These are phyloP conservation scores for Plagodis dolabraria DNA, from an alignment of 2,888 invertebrate genomes.

Conservation along the genomic window DNA sequence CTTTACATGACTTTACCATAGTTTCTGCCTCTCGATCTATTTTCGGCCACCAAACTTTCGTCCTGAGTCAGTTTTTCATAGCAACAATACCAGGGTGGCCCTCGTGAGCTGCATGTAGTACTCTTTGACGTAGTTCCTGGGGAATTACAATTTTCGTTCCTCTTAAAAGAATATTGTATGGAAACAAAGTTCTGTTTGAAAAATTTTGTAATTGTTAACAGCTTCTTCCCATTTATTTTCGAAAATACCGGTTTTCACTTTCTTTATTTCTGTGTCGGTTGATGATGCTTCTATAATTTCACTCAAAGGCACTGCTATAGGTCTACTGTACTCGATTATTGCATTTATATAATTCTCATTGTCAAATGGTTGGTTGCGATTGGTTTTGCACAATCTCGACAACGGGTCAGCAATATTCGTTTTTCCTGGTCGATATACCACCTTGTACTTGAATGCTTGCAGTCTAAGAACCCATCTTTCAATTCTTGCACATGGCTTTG, in stretches of 20 bases:
- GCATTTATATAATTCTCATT: neutral
- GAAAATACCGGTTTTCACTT: conserved; percentile 29
- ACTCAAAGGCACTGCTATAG: conserved; percentile 25
- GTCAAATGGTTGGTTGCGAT: neutral
- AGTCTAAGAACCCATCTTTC: conserved; percentile 41
- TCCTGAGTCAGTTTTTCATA: too few relatives aligned
- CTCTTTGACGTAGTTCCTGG: conserved; percentile 39
- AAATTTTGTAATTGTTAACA: conserved; percentile 36
- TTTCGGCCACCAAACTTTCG: conserved; percentile 59
- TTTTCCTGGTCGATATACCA: conserved; percentile 39
- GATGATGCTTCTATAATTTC: conserved; percentile 15
- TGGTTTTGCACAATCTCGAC: conserved; percentile 28
- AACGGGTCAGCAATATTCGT: conserved; percentile 47
- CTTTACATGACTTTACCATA: conserved; percentile 28
- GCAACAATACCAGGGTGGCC: too few relatives aligned
- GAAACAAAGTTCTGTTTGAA: conserved; percentile 47
- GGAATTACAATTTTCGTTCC: conserved; percentile 40
- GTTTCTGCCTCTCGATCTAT: conserved; percentile 45
- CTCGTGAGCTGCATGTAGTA: too few relatives aligned
- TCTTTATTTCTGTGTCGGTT: conserved; percentile 19
- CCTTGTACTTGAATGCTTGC: conserved; percentile 33
- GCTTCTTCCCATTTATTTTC: conserved; percentile 32
- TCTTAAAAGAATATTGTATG: conserved; percentile 36
- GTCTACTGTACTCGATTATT: conserved; percentile 28
- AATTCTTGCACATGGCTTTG: conserved; percentile 51